A percentile compares a stretch with the other conserved stretches of the same genome.
Evolutionary conservation across 2,797 vertebrate genomes (phyloP).

Genomic region (Schizopygopsis malacanthus): DNA sequence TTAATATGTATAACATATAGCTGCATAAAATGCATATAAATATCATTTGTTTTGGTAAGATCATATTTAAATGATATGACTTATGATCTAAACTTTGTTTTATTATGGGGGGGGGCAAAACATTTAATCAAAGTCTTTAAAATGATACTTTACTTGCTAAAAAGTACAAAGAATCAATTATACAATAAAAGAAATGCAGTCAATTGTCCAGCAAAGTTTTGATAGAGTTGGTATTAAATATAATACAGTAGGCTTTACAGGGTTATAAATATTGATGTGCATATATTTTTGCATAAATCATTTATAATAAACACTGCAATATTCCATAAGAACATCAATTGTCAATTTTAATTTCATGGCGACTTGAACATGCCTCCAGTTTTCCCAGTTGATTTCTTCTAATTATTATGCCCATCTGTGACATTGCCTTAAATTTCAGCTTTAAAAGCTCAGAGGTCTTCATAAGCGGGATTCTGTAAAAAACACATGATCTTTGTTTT

Average conservation of each 20-base stretch:
- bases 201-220: neutral
- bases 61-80: neutral
- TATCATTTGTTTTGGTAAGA: neutral
- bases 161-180: neutral
- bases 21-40: neutral
- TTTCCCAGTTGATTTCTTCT: conserved; percentile 1
- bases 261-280: neutral
- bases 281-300: neutral
- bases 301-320: neutral
- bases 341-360: neutral
- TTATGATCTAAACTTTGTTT: neutral
- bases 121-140: neutral
- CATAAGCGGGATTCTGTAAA: neutral
- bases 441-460: neutral
- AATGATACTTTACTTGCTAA: neutral
- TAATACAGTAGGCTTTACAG: neutral
- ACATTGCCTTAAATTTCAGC: neutral
- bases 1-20: neutral
- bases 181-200: no score
- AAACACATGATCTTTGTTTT: neutral
- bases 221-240: neutral
- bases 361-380: neutral
- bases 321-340: neutral
- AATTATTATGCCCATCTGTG: neutral
- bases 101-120: neutral